Conservation (phyloP, 2,113 vertebrate species). For the Scolopax mira region DNA sequence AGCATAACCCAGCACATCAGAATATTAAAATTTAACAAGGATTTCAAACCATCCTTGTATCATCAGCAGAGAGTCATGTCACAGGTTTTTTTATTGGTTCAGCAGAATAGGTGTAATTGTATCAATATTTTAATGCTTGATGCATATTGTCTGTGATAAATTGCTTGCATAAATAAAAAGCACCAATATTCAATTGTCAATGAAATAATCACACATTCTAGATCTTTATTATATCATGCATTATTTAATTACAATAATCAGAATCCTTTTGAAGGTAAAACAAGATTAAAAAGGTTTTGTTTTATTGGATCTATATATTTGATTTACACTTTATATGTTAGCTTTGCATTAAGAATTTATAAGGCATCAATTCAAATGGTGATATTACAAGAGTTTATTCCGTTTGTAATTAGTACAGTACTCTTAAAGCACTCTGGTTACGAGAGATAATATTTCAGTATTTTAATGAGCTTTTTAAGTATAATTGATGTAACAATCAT, state of each 20-base stretch:
- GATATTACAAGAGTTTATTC: constrained; percentile 87
- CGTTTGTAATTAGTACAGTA: constrained; percentile 83
- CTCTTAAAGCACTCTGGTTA: constrained; percentile 80
- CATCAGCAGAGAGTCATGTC: constrained; percentile 71
- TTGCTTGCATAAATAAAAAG: constrained; percentile 82
- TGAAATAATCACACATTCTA: constrained; percentile 80
- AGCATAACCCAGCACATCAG: constrained; percentile 76
- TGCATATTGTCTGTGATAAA: constrained; percentile 79
- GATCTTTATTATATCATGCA: constrained; percentile 85
- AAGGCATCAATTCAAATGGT: constrained; percentile 81
- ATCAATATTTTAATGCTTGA: constrained; percentile 84
- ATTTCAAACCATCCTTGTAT: constrained; percentile 71
- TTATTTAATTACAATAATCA: constrained; percentile 89
- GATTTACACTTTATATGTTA: constrained; percentile 88
- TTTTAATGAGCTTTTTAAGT: constrained; percentile 86
- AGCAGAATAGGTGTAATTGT: constrained; percentile 81
- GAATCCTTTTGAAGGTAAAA: constrained; percentile 80
- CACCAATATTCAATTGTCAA: constrained; percentile 81
- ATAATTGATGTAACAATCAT: constrained; percentile 86
- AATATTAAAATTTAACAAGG: constrained; percentile 84
- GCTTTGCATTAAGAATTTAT: constrained; percentile 91
- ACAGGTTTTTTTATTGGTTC: constrained; percentile 76
- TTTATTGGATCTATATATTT: constrained; percentile 88
- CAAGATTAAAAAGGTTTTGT: constrained; percentile 86
- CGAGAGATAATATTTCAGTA: constrained; percentile 85